Evolutionary conservation across 2,113 vertebrate genomes (phyloP), one percentile per base, ranked within the genome.

Genomic region (Planiliza haematocheilus): DNA sequence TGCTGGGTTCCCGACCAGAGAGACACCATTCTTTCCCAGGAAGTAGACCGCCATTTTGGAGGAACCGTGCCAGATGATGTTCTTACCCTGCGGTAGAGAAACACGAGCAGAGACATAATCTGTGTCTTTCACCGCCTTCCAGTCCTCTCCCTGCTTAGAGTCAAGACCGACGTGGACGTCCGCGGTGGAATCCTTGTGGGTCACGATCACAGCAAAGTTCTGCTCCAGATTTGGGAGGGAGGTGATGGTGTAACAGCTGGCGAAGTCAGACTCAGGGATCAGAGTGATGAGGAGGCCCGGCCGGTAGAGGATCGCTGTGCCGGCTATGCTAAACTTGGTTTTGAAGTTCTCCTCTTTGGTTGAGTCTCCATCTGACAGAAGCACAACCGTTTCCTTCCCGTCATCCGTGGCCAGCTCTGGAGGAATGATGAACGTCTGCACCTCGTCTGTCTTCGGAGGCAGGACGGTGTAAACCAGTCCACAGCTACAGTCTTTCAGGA

Each of bases 41-140:
- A 59, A 46, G n/a, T 94, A 94, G 36, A 93, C 91, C 0, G 64
- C 89, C 69, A 94, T 93, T 4, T 8, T 80, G 14, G 81, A 64
- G 4, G 20, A 51, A 0, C 1, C 11, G 67, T 94, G 93, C 93
- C 93, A 94, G 53, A 94, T 37, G 14, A 89, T 0, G 2, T 3
- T 50, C 4, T 7, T 0, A 0, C 0, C 0, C 0, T 0, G 0
- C 0, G 0, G 0, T 3, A 90, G 7, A 0, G 0, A 0, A 1
- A 81, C 3, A 0, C 0, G 0, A 0, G 38, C 42, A 0, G 76
- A 90, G 16, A 82, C 64, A 12, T 84, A 92, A 0, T 16, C 1
- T 0, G 89, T 85, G 1, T 50, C 79, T 5, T 0, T 0, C 20
- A 94, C 18, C 0, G 1, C 0, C 0, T 7, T 12, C 92, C 92